Conservation (phyloP, 2,888 invertebrate genomes). For the Ptychoptera albimana region DNA sequence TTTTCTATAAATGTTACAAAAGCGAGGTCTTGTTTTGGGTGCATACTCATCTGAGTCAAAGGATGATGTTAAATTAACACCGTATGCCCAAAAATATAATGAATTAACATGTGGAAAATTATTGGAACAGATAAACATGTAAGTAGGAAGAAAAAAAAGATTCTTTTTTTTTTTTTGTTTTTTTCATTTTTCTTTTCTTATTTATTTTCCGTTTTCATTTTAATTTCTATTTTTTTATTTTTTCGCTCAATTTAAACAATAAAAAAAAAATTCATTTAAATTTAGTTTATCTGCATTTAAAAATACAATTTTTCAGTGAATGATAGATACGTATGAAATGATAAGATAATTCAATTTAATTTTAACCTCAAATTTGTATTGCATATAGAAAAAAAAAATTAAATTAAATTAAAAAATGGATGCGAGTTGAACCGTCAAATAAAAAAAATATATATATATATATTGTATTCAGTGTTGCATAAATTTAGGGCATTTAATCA, state of each 20-base stretch:
- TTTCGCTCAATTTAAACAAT: not conserved
- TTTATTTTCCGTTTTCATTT: not conserved
- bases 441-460: too few relatives aligned
- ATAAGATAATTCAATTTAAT: too few relatives aligned
- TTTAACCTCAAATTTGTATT: too few relatives aligned
- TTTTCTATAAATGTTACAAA: too few relatives aligned
- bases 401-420: too few relatives aligned
- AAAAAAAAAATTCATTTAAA: not conserved
- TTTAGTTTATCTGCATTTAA: not conserved
- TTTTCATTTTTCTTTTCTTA: not conserved
- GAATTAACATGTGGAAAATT: slow-evolving; percentile 1
- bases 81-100: slow-evolving; percentile 2
- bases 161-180: not conserved
- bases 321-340: too few relatives aligned
- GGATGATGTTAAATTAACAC: slow-evolving; percentile 3
- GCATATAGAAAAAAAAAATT: too few relatives aligned
- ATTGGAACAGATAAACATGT: slow-evolving; percentile 5
- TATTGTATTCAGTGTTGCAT: too few relatives aligned
- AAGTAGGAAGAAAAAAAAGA: not conserved
- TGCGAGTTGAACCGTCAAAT: too few relatives aligned
- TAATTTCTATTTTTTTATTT: not conserved
- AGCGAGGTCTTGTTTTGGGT: slow-evolving; percentile 4
- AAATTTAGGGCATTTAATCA: too few relatives aligned
- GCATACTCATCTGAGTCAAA: not conserved
- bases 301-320: not conserved